A percentile compares a stretch with the other conserved stretches of the same genome.
These are phyloP conservation scores for Plectrocnemia conspersa DNA, from an alignment of 1,140 invertebrate genomes.

Conservation along the genomic window DNA sequence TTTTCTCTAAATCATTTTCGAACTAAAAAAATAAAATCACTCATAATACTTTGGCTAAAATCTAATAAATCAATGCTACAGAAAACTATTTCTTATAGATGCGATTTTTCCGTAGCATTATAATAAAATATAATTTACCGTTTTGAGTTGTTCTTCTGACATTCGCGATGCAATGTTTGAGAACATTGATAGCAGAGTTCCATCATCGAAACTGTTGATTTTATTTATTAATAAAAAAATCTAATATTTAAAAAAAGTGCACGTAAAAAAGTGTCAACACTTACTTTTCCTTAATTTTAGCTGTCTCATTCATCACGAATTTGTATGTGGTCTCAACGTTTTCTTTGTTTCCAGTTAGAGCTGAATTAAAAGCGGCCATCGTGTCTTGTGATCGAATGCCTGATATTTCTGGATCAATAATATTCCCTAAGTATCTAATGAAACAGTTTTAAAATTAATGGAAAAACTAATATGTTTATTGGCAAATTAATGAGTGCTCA, in stretches of 20 bases:
- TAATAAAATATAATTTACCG: conserved; percentile 36
- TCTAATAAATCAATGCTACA: too few relatives aligned
- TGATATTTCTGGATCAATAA: conserved; percentile 10
- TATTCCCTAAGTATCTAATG: conserved; percentile 19
- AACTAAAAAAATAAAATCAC: background rate
- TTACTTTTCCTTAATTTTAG: conserved; percentile 43
- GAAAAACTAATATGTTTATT: too few relatives aligned
- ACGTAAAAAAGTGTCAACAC: too few relatives aligned
- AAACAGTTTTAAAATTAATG: too few relatives aligned
- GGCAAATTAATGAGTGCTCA: conserved; percentile 40
- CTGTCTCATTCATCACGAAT: conserved; percentile 43
- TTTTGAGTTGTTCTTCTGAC: conserved; percentile 15
- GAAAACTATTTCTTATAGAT: too few relatives aligned
- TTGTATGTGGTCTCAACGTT: conserved; percentile 19
- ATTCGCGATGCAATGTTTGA: conserved; percentile 3
- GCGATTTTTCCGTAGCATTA: too few relatives aligned
- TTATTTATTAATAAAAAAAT: conserved; percentile 14
- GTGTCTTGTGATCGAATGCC: conserved; percentile 21
- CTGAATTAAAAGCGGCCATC: conserved; percentile 22
- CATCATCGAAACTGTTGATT: conserved; percentile 12
- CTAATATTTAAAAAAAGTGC: conserved; percentile 16
- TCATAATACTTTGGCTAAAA: background rate
- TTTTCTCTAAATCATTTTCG: background rate
- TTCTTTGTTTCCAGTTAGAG: conserved; percentile 19
- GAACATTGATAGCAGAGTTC: conserved; percentile 12